Percentiles rank a stretch among this genome's conserved stretches.
phyloP scores from a whole-genome alignment of 37 sponge, comb jelly and placozoan genomes.

The Amphimedon queenslandica region DNA sequence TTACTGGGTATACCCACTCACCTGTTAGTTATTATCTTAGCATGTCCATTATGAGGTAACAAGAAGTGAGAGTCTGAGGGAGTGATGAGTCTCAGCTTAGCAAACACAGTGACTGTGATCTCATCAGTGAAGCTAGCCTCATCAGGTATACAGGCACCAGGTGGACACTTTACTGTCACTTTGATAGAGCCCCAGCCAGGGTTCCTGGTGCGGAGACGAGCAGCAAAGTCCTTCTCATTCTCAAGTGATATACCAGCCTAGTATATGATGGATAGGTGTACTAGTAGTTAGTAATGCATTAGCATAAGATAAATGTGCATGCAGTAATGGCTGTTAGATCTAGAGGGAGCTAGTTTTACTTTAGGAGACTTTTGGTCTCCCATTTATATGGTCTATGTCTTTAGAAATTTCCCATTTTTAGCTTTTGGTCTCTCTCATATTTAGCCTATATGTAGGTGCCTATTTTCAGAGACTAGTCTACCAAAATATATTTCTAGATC shows the following conservation, averaged over 20 bases:
- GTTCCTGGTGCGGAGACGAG: constrained; percentile 47
- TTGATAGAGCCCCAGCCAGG: constrained; percentile 45
- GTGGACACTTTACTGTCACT: constrained; percentile 41
- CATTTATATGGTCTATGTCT: no score
- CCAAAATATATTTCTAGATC: no score
- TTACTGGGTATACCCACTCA: neutral
- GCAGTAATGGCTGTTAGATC: no score
- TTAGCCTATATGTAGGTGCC: no score
- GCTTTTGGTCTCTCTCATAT: no score
- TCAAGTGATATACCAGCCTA: constrained; percentile 66
- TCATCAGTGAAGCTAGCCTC: constrained; percentile 55
- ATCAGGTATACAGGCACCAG: constrained; percentile 52
- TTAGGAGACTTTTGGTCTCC: no score
- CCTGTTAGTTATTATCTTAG: constrained; percentile 66
- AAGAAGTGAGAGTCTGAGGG: constrained; percentile 61
- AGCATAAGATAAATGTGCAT: no score
- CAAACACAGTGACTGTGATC: constrained; percentile 46
- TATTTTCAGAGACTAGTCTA: no score
- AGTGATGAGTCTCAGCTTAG: constrained; percentile 39
- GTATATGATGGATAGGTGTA: no score
- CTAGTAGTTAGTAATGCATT: no score
- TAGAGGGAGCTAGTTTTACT: no score
- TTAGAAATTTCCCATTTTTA: no score
- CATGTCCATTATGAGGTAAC: constrained; percentile 60
- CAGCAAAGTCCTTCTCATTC: constrained; percentile 67